phyloP scores from a whole-genome alignment of 2,888 invertebrate genomes.

The Quadroppia sp. region DNA sequence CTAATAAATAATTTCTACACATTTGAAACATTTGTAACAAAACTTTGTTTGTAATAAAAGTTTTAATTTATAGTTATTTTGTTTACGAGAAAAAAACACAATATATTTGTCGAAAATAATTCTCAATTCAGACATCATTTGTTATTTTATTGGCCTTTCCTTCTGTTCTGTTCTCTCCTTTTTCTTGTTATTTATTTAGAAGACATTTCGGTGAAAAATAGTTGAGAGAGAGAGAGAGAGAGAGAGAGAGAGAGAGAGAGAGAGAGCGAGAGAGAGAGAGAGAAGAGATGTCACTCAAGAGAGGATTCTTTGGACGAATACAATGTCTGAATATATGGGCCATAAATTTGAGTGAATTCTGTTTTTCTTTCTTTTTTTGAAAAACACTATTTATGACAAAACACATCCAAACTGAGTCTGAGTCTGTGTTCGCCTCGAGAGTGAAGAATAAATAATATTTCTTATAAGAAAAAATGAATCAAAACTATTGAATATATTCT shows the following conservation, averaged over 20 bases:
- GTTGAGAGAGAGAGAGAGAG: background rate
- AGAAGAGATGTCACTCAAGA: slow-evolving; percentile 14
- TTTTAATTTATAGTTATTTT: background rate
- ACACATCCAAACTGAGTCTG: background rate
- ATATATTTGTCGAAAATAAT: background rate
- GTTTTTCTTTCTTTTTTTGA: background rate
- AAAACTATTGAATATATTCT: too few species aligned
- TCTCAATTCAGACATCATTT: background rate
- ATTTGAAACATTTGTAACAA: too few species aligned
- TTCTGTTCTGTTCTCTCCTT: background rate
- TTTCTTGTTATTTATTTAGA: background rate
- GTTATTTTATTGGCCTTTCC: background rate
- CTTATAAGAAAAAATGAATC: background rate
- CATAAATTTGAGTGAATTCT: background rate
- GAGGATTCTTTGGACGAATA: background rate
- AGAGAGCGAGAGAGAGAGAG: slow-evolving; percentile 24
- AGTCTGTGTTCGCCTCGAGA: background rate
- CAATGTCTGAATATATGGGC: background rate
- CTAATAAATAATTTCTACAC: background rate
- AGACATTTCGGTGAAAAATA: background rate
- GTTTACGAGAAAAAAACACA: background rate
- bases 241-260: slow-evolving; percentile 31
- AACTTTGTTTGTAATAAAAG: background rate
- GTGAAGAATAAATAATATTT: background rate
- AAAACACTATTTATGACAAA: slow-evolving; percentile 8